Conservation (phyloP, 35 echinoderm and acorn worm genomes). For the Acanthaster planci region DNA sequence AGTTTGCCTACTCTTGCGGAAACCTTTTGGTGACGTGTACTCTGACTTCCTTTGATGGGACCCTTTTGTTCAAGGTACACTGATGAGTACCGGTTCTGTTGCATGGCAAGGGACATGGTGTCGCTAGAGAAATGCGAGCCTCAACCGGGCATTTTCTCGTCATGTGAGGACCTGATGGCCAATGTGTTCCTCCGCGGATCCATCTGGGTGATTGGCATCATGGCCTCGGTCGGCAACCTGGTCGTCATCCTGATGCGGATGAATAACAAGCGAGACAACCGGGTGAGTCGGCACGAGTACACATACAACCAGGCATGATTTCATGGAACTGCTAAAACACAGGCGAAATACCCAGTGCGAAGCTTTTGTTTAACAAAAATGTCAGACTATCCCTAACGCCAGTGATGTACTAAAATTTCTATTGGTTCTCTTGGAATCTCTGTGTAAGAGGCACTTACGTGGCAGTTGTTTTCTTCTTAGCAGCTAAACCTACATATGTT, state of each 20-base stretch:
- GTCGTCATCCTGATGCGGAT: constrained; percentile 76
- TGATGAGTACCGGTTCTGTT: constrained; percentile 91
- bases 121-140: constrained; percentile 58
- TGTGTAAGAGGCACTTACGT: too few relatives aligned
- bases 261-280: constrained; percentile 74
- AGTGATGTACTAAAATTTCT: background rate
- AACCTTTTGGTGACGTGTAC: too few relatives aligned
- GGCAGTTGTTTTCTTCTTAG: too few relatives aligned
- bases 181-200: constrained; percentile 75
- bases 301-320: background rate
- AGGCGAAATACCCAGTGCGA: background rate
- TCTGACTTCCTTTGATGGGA: too few relatives aligned
- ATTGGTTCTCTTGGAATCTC: background rate
- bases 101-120: constrained; percentile 49
- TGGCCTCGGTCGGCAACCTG: constrained; percentile 76
- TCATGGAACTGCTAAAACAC: background rate
- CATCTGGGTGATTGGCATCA: constrained; percentile 82
- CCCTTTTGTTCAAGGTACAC: constrained; percentile 73
- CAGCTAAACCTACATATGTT: too few relatives aligned
- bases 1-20: too few relatives aligned
- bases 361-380: background rate
- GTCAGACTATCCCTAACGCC: background rate
- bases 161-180: constrained; percentile 95
- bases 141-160: constrained; percentile 79
- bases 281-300: constrained; percentile 38